Percentiles rank a stretch among this genome's conserved stretches.
Conservation (phyloP, 2,888 invertebrate genomes). For the Macropis europaea region DNA sequence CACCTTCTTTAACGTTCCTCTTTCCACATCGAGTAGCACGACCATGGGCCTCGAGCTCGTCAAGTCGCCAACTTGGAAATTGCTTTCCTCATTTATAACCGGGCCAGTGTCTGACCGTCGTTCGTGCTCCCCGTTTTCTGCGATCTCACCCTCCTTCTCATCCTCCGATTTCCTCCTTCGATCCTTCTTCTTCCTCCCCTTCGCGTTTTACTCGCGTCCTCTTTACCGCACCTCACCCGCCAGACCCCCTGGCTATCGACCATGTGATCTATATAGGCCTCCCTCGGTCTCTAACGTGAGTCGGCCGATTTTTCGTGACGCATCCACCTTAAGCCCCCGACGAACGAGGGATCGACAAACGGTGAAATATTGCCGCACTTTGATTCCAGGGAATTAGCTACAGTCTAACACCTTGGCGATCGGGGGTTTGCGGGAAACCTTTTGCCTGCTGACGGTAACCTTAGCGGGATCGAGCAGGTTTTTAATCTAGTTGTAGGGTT, state of each 20-base stretch:
- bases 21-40: slow-evolving; percentile 50
- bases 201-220: background rate
- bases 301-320: slow-evolving; percentile 63
- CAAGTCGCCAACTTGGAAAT: slow-evolving; percentile 76
- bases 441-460: background rate
- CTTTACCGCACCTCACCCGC: slow-evolving; percentile 9
- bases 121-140: slow-evolving; percentile 57
- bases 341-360: slow-evolving; percentile 29
- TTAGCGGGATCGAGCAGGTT: too few relatives aligned
- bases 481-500: too few relatives aligned
- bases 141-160: slow-evolving; percentile 52
- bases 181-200: slow-evolving; percentile 11
- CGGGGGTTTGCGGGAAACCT: background rate
- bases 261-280: slow-evolving; percentile 52
- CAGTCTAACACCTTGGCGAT: slow-evolving; percentile 1
- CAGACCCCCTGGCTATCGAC: slow-evolving; percentile 57
- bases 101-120: slow-evolving; percentile 68
- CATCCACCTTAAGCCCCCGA: slow-evolving; percentile 18
- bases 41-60: slow-evolving; percentile 61
- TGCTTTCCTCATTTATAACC: slow-evolving; percentile 76
- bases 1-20: slow-evolving; percentile 55
- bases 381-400: slow-evolving; percentile 23
- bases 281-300: slow-evolving; percentile 45
- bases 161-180: slow-evolving; percentile 47
- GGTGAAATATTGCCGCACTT: slow-evolving; percentile 31